These are phyloP conservation scores for Amorpha juglandis DNA, from an alignment of 2,888 invertebrate genomes.

Conservation along the genomic window DNA sequence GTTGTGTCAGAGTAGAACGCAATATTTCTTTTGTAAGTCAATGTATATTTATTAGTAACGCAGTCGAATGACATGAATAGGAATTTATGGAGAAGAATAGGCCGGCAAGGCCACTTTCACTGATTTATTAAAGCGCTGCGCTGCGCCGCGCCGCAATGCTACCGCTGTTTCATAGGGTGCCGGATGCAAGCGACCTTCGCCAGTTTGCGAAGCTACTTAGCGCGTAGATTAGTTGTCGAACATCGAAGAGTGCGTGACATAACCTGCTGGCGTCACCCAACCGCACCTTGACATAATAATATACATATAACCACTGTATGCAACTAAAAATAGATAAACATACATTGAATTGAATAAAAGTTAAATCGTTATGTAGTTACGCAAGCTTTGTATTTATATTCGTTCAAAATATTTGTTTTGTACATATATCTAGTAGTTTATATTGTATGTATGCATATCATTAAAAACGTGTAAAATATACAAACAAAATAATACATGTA, in stretches of 20 bases:
- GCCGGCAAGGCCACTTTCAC: conserved; percentile 60
- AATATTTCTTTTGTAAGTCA: conserved; percentile 20
- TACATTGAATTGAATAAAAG: not conserved
- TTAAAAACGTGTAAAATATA: not conserved
- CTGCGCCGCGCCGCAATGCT: conserved; percentile 12
- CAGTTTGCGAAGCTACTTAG: conserved; percentile 67
- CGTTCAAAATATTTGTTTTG: not conserved
- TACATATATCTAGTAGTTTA: not conserved
- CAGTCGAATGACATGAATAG: conserved; percentile 47
- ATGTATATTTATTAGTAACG: conserved; percentile 27
- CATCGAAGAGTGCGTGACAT: conserved; percentile 73
- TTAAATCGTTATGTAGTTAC: not conserved
- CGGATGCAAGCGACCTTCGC: conserved; percentile 76
- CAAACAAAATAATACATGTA: not conserved
- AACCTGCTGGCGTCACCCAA: conserved; percentile 71
- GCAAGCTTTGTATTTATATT: conserved; percentile 8
- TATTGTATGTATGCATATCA: not conserved
- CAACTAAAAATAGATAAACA: conserved; percentile 17
- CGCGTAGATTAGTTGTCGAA: conserved; percentile 64
- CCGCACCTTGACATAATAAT: conserved; percentile 74
- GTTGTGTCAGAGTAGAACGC: conserved; percentile 19
- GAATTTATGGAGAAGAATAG: conserved; percentile 44
- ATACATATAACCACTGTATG: conserved; percentile 29
- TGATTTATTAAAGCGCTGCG: conserved; percentile 35
- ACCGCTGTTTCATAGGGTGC: conserved; percentile 38